Conservation (phyloP, 2,888 invertebrate species). For the Eudasyphora cyanicolor region DNA sequence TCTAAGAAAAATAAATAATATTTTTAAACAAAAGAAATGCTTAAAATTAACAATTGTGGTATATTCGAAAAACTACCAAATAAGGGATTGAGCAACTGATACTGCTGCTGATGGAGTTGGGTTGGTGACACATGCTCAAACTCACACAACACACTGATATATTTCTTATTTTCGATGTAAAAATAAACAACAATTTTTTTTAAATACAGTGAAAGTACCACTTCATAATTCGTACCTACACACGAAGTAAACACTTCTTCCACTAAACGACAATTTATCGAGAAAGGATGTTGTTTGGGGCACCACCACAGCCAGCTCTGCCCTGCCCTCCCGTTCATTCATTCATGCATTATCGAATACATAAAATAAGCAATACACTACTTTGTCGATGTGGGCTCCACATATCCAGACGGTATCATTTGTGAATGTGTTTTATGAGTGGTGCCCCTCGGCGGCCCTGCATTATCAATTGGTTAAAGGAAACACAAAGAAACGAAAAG, state of each 20-base stretch:
- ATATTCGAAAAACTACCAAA: too few species aligned
- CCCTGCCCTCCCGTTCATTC: too few species aligned
- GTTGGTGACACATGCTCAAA: too few species aligned
- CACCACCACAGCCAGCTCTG: not conserved
- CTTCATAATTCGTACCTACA: too few species aligned
- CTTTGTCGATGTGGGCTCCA: not conserved
- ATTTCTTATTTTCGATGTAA: too few species aligned
- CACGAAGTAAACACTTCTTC: too few species aligned
- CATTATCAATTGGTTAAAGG: not conserved
- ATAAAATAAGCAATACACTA: not conserved
- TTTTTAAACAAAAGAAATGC: too few species aligned
- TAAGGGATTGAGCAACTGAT: not conserved
- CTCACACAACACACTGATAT: too few species aligned
- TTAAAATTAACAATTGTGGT: too few species aligned
- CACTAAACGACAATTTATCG: not conserved
- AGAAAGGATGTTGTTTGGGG: constrained; percentile 9
- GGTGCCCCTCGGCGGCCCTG: not conserved
- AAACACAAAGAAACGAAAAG: not conserved
- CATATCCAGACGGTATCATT: not conserved
- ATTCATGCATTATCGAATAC: not conserved
- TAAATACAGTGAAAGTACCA: too few species aligned
- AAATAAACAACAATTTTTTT: not conserved
- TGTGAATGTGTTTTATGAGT: not conserved
- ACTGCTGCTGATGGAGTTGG: too few species aligned
- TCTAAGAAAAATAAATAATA: too few species aligned